phyloP scores from a whole-genome alignment of 2,888 invertebrate species.

The Andricus curvator region DNA sequence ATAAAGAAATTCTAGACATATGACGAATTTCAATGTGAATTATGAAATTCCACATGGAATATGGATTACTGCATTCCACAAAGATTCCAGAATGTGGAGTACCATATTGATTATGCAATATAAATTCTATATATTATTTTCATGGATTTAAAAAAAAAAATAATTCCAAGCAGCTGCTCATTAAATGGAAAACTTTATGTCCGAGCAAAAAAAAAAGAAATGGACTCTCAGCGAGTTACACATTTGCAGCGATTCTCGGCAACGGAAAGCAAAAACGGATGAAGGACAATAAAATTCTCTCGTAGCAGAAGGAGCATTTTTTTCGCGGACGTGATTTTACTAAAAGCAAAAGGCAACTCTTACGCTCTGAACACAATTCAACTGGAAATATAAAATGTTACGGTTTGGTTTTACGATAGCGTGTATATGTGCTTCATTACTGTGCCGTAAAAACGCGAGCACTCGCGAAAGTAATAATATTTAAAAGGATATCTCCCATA shows the following conservation, averaged over 20 bases:
- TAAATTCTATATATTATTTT: neutral
- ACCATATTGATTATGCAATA: too few species aligned
- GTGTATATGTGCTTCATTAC: conserved; percentile 36
- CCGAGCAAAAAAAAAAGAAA: too few species aligned
- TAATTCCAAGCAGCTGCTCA: too few species aligned
- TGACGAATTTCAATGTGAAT: too few species aligned
- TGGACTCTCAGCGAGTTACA: neutral
- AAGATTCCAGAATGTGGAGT: too few species aligned
- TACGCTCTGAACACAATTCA: conserved; percentile 34
- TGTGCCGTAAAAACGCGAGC: conserved; percentile 27
- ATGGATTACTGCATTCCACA: too few species aligned
- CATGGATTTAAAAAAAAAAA: too few species aligned
- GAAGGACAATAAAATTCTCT: conserved; percentile 25
- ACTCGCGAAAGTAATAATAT: conserved; percentile 34
- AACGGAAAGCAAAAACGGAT: conserved; percentile 13
- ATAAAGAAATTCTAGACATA: too few species aligned
- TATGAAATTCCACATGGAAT: too few species aligned
- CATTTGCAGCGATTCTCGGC: conserved; percentile 7
- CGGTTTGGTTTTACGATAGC: conserved; percentile 28
- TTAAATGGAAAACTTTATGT: too few species aligned
- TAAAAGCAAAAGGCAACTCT: conserved; percentile 37
- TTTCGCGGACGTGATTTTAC: conserved; percentile 31
- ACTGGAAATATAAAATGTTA: conserved; percentile 35
- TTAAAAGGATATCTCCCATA: conserved; percentile 23
- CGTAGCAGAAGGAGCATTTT: neutral